Percentiles rank a stretch among this genome's conserved stretches.
Evolutionary conservation across 2,113 vertebrate species (phyloP).

Genomic region (Rhombomys opimus): DNA sequence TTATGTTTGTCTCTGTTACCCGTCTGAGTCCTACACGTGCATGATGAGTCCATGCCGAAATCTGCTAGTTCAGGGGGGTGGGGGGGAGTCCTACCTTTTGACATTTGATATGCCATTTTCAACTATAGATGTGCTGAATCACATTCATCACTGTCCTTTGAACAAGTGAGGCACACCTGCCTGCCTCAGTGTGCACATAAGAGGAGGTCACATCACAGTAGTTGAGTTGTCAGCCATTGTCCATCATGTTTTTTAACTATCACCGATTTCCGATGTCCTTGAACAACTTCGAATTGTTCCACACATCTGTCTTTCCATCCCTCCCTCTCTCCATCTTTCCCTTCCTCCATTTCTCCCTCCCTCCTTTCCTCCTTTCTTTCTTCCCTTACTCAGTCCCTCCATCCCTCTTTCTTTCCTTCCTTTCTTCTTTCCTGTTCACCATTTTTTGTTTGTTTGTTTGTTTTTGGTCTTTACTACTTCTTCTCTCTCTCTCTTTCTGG

Average conservation of each 20-base stretch:
- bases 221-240: rapidly evolving
- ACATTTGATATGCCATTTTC: no score
- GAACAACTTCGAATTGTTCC: rapidly evolving
- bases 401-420: neutral
- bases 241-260: rapidly evolving
- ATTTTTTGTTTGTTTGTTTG: neutral
- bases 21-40: rapidly evolving
- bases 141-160: neutral
- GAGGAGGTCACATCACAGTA: neutral
- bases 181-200: neutral
- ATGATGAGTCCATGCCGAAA: neutral
- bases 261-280: rapidly evolving
- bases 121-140: neutral
- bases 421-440: neutral
- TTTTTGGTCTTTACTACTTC: neutral
- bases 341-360: rapidly evolving
- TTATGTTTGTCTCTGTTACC: neutral
- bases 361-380: neutral
- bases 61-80: no score
- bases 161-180: neutral
- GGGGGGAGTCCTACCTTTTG: no score
- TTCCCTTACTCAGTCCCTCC: neutral
- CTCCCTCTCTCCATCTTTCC: no score
- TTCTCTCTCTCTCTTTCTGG: neutral
- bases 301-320: no score